phyloP scores from a whole-genome alignment of 2,797 vertebrate genomes.

The Alca torda region DNA sequence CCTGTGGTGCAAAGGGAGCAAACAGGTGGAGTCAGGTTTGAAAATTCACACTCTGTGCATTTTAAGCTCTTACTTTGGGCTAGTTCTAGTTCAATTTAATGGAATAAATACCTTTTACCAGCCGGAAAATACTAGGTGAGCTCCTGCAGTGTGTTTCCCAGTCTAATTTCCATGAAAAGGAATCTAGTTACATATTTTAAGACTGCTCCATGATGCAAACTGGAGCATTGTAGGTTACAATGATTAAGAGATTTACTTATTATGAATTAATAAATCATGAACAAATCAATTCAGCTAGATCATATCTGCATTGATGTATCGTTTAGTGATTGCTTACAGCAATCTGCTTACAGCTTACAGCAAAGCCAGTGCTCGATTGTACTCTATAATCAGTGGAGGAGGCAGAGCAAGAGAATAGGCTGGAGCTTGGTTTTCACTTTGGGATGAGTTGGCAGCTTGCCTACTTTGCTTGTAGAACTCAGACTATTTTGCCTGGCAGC shows the following conservation, averaged over 20 bases:
- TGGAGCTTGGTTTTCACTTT: background rate
- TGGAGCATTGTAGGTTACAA: background rate
- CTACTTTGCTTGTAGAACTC: background rate
- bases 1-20: background rate
- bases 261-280: slow-evolving; percentile 16
- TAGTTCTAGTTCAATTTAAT: background rate
- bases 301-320: background rate
- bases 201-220: background rate
- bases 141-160: background rate
- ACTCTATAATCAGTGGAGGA: background rate
- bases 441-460: background rate
- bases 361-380: background rate
- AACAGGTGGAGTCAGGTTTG: background rate
- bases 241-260: background rate
- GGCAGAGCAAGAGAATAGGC: background rate
- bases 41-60: background rate
- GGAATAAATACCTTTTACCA: background rate
- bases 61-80: background rate
- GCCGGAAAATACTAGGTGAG: background rate
- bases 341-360: background rate
- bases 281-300: background rate
- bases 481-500: background rate
- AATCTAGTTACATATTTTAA: background rate
- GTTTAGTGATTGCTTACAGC: background rate
- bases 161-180: background rate